Percentiles rank a stretch among this genome's conserved stretches.
Conservation (phyloP, 2,113 vertebrate genomes). For the Ammodytes dubius region DNA sequence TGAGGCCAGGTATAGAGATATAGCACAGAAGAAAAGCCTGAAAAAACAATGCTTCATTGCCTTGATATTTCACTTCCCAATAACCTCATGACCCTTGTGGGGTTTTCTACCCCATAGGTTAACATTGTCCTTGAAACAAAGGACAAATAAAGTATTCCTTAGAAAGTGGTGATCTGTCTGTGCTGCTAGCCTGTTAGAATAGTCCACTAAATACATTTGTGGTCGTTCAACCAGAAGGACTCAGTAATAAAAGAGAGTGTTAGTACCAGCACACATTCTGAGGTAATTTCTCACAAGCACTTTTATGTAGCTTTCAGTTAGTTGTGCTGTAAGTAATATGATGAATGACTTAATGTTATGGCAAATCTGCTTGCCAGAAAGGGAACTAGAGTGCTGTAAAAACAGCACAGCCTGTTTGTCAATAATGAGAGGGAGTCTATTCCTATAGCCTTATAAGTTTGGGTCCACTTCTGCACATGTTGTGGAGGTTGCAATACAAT, state of each 20-base stretch:
- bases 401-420: constrained; percentile 26
- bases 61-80: neutral
- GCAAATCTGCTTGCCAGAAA: constrained; percentile 70
- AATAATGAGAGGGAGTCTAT: neutral
- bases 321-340: neutral
- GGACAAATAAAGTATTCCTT: neutral
- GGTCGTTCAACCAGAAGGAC: neutral
- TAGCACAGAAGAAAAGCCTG: neutral
- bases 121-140: too few species aligned
- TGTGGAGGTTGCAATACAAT: neutral
- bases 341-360: neutral
- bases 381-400: constrained; percentile 78
- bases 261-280: neutral
- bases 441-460: neutral
- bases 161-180: neutral
- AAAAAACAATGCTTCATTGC: too few species aligned
- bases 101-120: neutral
- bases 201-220: neutral
- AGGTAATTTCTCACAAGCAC: neutral
- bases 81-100: neutral
- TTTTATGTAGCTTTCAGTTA: neutral
- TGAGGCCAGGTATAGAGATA: neutral
- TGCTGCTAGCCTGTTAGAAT: neutral
- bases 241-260: neutral
- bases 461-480: neutral